Evolutionary conservation across 2,888 invertebrate genomes (phyloP).

Genomic region (Campoplex nolae): DNA sequence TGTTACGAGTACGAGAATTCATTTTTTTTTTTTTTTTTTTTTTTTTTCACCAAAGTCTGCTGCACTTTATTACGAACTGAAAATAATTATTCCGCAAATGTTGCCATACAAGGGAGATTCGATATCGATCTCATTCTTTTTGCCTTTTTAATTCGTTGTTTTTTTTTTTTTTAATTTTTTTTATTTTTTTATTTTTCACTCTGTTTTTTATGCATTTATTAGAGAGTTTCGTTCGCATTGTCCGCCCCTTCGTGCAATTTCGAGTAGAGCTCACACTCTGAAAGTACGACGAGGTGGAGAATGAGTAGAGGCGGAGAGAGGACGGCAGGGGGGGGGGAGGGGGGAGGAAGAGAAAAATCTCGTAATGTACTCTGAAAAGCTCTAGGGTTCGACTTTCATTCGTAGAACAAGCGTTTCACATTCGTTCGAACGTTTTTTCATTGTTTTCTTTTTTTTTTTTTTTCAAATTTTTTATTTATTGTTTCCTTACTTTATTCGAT

Average conservation of each 20-base stretch:
- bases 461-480: constrained; percentile 25
- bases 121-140: neutral
- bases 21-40: constrained; percentile 13
- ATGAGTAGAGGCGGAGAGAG: neutral
- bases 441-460: neutral
- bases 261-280: constrained; percentile 46
- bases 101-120: constrained; percentile 28
- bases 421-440: neutral
- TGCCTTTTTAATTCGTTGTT: neutral
- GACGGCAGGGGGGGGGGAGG: neutral
- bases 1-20: constrained; percentile 34
- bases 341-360: constrained; percentile 8
- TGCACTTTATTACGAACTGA: constrained; percentile 67
- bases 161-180: neutral
- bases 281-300: constrained; percentile 9
- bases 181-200: constrained; percentile 17
- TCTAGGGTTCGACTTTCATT: constrained; percentile 55
- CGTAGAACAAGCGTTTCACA: constrained; percentile 20
- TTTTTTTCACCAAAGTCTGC: constrained; percentile 17
- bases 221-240: constrained; percentile 44
- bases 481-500: constrained; percentile 26
- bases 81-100: constrained; percentile 70
- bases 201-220: constrained; percentile 57
- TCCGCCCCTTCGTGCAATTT: constrained; percentile 37
- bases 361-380: constrained; percentile 51